Conservation (phyloP, 2,888 invertebrate genomes). For the Scaptodrosophila latifasciaeformis region DNA sequence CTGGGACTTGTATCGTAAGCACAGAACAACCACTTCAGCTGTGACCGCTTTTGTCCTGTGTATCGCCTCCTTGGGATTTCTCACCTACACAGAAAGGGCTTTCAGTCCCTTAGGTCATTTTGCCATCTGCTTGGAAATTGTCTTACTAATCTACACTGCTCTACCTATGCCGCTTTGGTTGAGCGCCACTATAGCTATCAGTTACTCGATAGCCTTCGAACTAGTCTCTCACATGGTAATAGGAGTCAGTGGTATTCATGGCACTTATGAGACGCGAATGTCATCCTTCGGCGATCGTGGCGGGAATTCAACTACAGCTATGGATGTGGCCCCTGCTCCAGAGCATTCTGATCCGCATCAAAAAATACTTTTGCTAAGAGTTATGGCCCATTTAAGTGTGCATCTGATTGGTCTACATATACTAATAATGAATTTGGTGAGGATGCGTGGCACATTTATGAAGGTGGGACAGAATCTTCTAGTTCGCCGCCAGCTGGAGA, state of each 20-base stretch:
- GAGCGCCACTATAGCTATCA: conserved; percentile 85
- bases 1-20: conserved; percentile 82
- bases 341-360: conserved; percentile 76
- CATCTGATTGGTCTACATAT: conserved; percentile 95
- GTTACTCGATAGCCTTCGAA: conserved; percentile 92
- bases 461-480: conserved; percentile 95
- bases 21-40: conserved; percentile 83
- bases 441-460: conserved; percentile 97
- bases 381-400: conserved; percentile 90
- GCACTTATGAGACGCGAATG: conserved; percentile 49
- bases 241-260: conserved; percentile 76
- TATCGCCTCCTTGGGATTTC: conserved; percentile 81
- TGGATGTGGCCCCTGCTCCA: no score
- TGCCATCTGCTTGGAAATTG: conserved; percentile 88
- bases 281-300: background rate
- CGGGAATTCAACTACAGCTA: background rate
- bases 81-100: conserved; percentile 78
- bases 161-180: conserved; percentile 93
- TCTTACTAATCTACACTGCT: conserved; percentile 93
- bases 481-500: conserved; percentile 90
- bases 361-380: conserved; percentile 81
- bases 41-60: conserved; percentile 83
- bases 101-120: conserved; percentile 89
- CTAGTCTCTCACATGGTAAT: conserved; percentile 77
- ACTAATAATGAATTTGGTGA: conserved; percentile 92